Conservation (phyloP, 2,113 vertebrate species). For the Thalassarche chlororhynchos region DNA sequence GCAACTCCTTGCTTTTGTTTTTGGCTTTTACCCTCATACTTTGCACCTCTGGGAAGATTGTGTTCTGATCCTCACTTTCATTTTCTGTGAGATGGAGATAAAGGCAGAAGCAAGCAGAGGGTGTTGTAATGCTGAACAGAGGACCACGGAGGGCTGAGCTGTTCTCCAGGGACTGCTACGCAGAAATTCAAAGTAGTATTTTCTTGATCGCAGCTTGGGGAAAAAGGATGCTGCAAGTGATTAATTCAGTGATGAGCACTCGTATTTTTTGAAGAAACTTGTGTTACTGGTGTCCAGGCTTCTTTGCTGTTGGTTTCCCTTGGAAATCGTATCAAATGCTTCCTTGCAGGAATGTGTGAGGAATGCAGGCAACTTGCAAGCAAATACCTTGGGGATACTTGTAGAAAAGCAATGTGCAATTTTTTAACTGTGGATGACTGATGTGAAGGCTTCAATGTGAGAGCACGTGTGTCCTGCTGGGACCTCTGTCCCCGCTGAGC, state of each 20-base stretch:
- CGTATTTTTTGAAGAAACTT: background rate
- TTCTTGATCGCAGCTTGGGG: background rate
- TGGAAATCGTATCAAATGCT: background rate
- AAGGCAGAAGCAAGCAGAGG: background rate
- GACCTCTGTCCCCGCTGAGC: background rate
- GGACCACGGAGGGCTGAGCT: background rate
- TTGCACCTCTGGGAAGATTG: too few relatives aligned
- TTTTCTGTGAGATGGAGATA: accelerated
- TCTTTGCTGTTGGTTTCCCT: background rate
- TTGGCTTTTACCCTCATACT: background rate
- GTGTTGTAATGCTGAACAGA: background rate
- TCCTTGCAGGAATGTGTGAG: background rate
- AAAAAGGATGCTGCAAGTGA: background rate
- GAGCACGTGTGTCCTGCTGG: background rate
- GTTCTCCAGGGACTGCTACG: background rate
- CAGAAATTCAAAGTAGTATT: background rate
- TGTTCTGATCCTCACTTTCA: too few relatives aligned
- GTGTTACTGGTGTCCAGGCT: background rate
- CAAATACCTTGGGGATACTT: background rate
- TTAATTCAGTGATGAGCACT: background rate
- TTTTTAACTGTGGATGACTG: background rate
- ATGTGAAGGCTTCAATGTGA: background rate
- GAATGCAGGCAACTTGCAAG: background rate
- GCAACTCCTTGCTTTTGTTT: background rate
- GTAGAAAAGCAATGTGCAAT: accelerated